Conservation (phyloP, 1,140 invertebrate species). For the Helicorthomorpha holstii region DNA sequence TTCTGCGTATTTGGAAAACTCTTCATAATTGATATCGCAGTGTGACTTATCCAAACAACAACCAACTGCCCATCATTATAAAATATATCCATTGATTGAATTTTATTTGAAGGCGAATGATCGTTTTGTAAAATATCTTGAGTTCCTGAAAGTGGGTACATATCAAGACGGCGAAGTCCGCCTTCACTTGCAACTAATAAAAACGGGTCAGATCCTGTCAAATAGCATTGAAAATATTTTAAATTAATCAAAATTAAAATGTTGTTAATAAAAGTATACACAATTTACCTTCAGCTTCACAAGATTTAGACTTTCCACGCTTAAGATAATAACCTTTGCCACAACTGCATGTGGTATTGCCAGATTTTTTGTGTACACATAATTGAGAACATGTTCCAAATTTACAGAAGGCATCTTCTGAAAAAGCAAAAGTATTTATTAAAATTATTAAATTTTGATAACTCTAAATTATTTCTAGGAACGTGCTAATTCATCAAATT, state of each 20-base stretch:
- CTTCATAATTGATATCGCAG: conserved; percentile 13
- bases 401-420: conserved; percentile 29
- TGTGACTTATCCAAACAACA: conserved; percentile 15
- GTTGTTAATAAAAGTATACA: conserved; percentile 1
- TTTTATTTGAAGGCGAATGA: conserved; percentile 6
- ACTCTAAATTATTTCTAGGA: too few species aligned
- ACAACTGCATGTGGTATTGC: conserved; percentile 43
- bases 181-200: conserved; percentile 43
- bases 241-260: conserved; percentile 2
- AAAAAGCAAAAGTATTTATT: too few species aligned
- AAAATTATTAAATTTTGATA: too few species aligned
- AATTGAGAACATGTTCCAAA: conserved; percentile 56
- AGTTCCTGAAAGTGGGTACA: conserved; percentile 37
- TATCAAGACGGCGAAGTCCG: conserved; percentile 39
- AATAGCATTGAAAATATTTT: conserved; percentile 4
- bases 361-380: conserved; percentile 44
- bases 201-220: conserved; percentile 30
- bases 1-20: neutral
- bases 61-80: conserved; percentile 10
- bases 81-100: conserved; percentile 19
- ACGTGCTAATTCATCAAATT: too few species aligned
- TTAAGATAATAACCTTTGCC: conserved; percentile 36
- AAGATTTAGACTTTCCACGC: conserved; percentile 19
- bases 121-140: conserved; percentile 12
- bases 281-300: conserved; percentile 23